These are phyloP conservation scores for Eucidaris tribuloides DNA, from an alignment of 35 echinoderm and acorn worm species.

Conservation along the genomic window DNA sequence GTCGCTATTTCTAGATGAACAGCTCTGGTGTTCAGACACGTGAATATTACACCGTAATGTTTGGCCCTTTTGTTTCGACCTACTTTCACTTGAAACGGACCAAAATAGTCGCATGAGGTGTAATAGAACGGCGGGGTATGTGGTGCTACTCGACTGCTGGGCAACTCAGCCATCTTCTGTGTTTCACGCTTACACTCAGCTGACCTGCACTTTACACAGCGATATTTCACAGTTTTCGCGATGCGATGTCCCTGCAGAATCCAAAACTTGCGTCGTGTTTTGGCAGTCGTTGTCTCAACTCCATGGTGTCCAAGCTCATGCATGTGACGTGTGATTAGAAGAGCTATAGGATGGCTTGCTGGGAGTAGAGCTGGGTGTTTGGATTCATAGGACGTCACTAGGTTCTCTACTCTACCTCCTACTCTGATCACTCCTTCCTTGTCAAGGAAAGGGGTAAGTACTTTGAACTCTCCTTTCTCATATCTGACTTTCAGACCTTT, in stretches of 20 bases:
- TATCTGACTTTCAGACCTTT: conserved; percentile 15
- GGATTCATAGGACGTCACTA: conserved; percentile 35
- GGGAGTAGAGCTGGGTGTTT: conserved; percentile 57
- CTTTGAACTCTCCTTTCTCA: conserved; percentile 42
- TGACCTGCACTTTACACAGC: conserved; percentile 54
- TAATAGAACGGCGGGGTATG: conserved; percentile 51
- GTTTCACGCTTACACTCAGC: conserved; percentile 14
- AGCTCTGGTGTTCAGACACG: conserved; percentile 69
- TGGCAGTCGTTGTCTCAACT: conserved; percentile 40
- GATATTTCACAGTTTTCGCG: conserved; percentile 44
- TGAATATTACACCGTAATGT: conserved; percentile 65
- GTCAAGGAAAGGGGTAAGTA: conserved; percentile 47
- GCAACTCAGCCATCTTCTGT: conserved; percentile 47
- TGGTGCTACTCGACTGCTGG: conserved; percentile 28
- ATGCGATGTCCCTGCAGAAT: conserved; percentile 33
- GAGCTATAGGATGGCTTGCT: conserved; percentile 22
- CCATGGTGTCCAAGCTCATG: conserved; percentile 46
- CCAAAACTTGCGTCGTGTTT: conserved; percentile 50
- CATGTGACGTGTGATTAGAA: conserved; percentile 42
- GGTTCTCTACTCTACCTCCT: conserved; percentile 43
- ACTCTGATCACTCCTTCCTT: conserved; percentile 49
- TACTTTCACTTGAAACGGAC: conserved; percentile 42
- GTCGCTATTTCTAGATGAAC: conserved; percentile 57
- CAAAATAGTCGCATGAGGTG: conserved; percentile 71
- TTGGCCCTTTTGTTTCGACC: conserved; percentile 51